Evolutionary conservation across 2,888 invertebrate genomes (phyloP).

Genomic region (Anarsia innoxiella): DNA sequence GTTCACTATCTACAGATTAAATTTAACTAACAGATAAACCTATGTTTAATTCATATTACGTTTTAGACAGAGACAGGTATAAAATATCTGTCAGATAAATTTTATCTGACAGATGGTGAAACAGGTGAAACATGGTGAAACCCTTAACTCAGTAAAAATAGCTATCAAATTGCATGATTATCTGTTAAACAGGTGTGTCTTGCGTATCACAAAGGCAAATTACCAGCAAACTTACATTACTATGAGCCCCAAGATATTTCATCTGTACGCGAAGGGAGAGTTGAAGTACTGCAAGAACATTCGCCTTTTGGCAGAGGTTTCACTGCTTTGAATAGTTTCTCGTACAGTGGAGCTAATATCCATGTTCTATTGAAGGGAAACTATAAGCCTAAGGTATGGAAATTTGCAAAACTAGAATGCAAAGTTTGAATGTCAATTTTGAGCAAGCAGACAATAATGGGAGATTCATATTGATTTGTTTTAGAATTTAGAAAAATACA

Average conservation of each 20-base stretch:
- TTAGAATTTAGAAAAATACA: slow-evolving; percentile 38
- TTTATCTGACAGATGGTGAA: no score
- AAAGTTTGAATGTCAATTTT: neutral
- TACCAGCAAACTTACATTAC: slow-evolving; percentile 54
- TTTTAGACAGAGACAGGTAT: no score
- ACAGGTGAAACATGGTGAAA: no score
- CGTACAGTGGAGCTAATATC: slow-evolving; percentile 35
- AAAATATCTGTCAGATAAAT: no score
- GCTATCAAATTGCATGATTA: no score
- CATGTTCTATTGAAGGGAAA: slow-evolving; percentile 43
- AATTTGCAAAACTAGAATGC: neutral
- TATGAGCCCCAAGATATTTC: slow-evolving; percentile 29
- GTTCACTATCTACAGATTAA: no score
- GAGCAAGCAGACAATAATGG: neutral
- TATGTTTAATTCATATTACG: no score
- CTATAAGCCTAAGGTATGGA: slow-evolving; percentile 38
- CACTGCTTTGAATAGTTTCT: slow-evolving; percentile 40
- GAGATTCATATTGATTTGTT: neutral
- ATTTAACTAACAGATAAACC: no score
- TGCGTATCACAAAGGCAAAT: slow-evolving; percentile 34
- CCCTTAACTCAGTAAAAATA: no score
- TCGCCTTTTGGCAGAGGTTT: slow-evolving; percentile 28
- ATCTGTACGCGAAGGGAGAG: slow-evolving; percentile 27
- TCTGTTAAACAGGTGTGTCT: slow-evolving; percentile 39
- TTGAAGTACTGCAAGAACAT: slow-evolving; percentile 33